Evolutionary conservation across 2,797 vertebrate genomes (phyloP), one percentile per base, ranked within the genome.

Genomic region (Pseudochaenichthys georgianus): DNA sequence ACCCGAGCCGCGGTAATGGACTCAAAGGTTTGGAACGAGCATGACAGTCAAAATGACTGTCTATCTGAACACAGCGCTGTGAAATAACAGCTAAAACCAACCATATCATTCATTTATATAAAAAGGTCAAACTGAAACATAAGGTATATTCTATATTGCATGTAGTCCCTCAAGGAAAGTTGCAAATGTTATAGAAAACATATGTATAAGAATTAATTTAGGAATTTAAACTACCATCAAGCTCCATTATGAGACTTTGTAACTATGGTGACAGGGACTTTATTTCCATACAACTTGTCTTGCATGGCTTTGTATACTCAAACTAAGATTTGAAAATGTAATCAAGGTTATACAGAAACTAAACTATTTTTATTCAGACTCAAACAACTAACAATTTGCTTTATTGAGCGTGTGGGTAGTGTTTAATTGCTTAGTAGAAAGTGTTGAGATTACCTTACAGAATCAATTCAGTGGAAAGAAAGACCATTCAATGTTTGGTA

Each of bases 1-100:
- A 82, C 71, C 74, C 1, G 65, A 66, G 67, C 55, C 19, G 75
- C 43, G 0, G 62, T 84, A 80, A 85, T 82, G 80, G 73, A 91
- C 83, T 78, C 50, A 47, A 54, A 83, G 83, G 80, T 80, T 80
- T 70, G 78, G 69, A 62, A 45, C 48, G 13, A 60, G 66, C 43
- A 59, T 60, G 82, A 81, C 72, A 82, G 79, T 19, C 53, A 45
- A 77, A 87, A 81, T 80, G 47, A 69, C 69, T 41, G 69, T 72
- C 53, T 15, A 7, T 62, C 42, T 66, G 75, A 53, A 55, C 28
- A 42, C 51, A 43, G 52, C 54, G 4, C 73, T 38, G 48, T 74
- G 11, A 52, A 62, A 64, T 46, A 50, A 70, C 51, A 47, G 64
- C 60, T 46, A 41, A 6, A 74, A 58, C 38, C 41, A 52, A 55